phyloP scores from a whole-genome alignment of 37 sponge, comb jelly and placozoan species.

The Tethya wilhelma region DNA sequence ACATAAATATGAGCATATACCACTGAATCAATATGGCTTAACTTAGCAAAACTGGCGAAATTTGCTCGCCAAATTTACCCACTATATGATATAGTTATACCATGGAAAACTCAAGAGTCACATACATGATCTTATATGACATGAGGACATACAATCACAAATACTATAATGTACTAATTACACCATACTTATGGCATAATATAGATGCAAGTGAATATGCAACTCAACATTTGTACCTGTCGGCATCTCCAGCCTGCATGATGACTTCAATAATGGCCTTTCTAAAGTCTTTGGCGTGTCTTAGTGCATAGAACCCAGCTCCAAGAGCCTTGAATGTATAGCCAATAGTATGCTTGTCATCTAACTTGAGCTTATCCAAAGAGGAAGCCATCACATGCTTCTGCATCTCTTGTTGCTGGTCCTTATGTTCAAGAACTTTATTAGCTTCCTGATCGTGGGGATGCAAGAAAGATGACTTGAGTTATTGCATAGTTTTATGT shows the following conservation, averaged over 20 bases:
- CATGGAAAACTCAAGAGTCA: too few relatives aligned
- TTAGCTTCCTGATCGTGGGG: conserved; percentile 44
- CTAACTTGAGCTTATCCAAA: conserved; percentile 63
- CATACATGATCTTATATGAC: too few relatives aligned
- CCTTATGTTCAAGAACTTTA: conserved; percentile 42
- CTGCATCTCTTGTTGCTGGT: conserved; percentile 67
- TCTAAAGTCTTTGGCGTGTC: conserved; percentile 74
- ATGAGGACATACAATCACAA: too few relatives aligned
- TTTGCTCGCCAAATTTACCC: too few relatives aligned
- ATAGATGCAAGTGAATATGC: too few relatives aligned
- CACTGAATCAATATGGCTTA: too few relatives aligned
- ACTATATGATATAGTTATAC: too few relatives aligned
- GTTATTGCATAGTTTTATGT: too few relatives aligned
- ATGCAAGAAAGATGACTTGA: not conserved
- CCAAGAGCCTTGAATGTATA: conserved; percentile 90
- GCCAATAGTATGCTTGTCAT: conserved; percentile 66
- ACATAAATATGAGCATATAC: not conserved
- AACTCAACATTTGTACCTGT: conserved; percentile 58
- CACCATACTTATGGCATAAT: too few relatives aligned
- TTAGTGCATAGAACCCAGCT: conserved; percentile 81
- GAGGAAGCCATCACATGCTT: conserved; percentile 36
- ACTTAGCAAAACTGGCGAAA: too few relatives aligned
- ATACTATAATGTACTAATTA: too few relatives aligned
- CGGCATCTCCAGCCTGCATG: conserved; percentile 94
- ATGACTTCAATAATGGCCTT: conserved; percentile 69